Evolutionary conservation across 2,888 invertebrate genomes (phyloP), one percentile per base, ranked within the genome.

Genomic region (Emmelina monodactyla): DNA sequence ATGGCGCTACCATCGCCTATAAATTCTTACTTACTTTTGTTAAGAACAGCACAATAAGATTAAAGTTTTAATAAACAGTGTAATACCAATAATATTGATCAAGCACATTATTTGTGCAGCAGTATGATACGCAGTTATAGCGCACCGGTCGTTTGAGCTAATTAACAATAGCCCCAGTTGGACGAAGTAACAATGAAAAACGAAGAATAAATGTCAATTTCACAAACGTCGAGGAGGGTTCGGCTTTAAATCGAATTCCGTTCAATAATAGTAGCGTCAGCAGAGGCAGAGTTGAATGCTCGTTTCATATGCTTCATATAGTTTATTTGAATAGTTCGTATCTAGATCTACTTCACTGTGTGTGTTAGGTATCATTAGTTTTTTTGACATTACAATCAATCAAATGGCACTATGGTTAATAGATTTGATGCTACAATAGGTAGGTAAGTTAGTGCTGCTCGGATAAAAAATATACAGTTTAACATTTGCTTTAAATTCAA

Each of bases 121-220:
- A n/a, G 54, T 52, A n/a, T n/a, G n/a, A n/a, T n/a, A n/a, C n/a
- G n/a, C n/a, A n/a, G 53, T 62, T 59, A 57, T 57, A 63, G 68
- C 62, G 61, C 63, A 68, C 67, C 70, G 71, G 60, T 69, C 73
- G 75, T 69, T 76, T 71, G 67, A 76, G 68, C 75, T 78, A 76
- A 78, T 78, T 76, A 76, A 78, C 78, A 78, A 78, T 76, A 78
- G 76, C 76, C 72, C 68, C 69, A 69, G 66, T 67, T 64, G 65
- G 65, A 69, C 63, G 70, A 67, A 67, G 63, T 64, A 72, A 76
- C 78, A 78, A 78, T 78, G 78, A 73, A 78, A 76, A 75, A 76
- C 75, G 76, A 78, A 78, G 76, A 76, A 78, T 78, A 76, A 78
- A 78, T 78, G 78, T 73, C 78, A 78, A 76, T 78, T 75, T 76